phyloP scores from a whole-genome alignment of 2,888 invertebrate species.

The Saturnia pavonia region DNA sequence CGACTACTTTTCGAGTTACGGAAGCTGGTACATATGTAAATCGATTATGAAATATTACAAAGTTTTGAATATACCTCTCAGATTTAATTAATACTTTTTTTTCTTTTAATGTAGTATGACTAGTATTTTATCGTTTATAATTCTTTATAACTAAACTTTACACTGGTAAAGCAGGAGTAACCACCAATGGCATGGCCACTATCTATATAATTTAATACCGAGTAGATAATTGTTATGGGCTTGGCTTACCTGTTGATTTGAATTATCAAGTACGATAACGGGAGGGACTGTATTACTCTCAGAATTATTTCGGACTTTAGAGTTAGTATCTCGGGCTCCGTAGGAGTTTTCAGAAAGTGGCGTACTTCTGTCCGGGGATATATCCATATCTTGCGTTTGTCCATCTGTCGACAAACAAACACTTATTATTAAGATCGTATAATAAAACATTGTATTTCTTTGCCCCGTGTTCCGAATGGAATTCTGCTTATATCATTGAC shows the following conservation, averaged over 20 bases:
- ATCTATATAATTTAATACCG: too few relatives aligned
- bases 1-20: neutral
- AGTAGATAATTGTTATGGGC: conserved; percentile 20
- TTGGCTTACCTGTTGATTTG: conserved; percentile 63
- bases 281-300: conserved; percentile 62
- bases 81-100: neutral
- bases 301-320: conserved; percentile 48
- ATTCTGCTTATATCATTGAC: too few relatives aligned
- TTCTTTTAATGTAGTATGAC: neutral
- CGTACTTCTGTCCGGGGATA: conserved; percentile 94
- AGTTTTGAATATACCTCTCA: neutral
- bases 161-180: neutral
- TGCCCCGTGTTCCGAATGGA: too few relatives aligned
- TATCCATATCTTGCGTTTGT: conserved; percentile 94
- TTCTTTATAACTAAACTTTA: neutral
- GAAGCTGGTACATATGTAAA: neutral
- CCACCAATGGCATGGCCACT: too few relatives aligned
- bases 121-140: too few relatives aligned
- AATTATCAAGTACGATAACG: conserved; percentile 72
- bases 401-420: conserved; percentile 52
- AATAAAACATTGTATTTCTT: neutral
- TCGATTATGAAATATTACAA: neutral
- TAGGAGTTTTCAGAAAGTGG: conserved; percentile 92
- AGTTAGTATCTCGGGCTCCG: conserved; percentile 64
- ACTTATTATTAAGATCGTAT: neutral